Conservation (phyloP, 2,113 vertebrate genomes). For the Delphinus delphis region DNA sequence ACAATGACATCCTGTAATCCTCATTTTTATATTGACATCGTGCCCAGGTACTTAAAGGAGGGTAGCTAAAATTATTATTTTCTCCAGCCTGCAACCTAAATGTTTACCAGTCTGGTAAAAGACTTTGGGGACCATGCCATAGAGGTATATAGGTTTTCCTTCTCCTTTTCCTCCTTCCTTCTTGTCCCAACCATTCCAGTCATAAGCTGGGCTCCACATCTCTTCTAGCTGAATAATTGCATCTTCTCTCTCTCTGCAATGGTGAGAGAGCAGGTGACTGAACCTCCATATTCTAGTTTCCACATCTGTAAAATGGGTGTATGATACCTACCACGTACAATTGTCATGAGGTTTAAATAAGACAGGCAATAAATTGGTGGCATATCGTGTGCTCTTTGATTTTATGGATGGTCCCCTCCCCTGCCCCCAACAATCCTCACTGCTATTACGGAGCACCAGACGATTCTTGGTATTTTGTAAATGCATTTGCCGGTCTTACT, state of each 20-base stretch:
- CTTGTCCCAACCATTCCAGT: background rate
- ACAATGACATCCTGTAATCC: conserved; percentile 46
- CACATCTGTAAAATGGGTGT: background rate
- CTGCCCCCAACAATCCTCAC: background rate
- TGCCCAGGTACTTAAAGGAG: background rate
- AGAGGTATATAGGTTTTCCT: background rate
- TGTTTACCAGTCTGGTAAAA: conserved; percentile 25
- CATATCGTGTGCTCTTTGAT: background rate
- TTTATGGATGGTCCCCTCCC: background rate
- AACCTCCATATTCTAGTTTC: background rate
- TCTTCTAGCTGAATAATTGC: background rate
- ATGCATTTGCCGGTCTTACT: background rate
- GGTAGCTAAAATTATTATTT: conserved; percentile 45
- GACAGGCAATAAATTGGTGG: background rate
- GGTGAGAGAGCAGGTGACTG: background rate
- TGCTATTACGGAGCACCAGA: background rate
- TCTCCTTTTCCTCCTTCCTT: background rate
- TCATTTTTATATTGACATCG: conserved; percentile 49
- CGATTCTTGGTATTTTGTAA: background rate
- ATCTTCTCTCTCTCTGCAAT: background rate
- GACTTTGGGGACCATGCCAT: background rate
- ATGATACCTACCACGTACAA: background rate
- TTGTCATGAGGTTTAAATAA: background rate
- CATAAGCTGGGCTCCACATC: background rate
- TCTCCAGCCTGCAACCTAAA: conserved; percentile 1